A percentile compares a stretch with the other conserved stretches of the same genome.
These are phyloP conservation scores for Parotia lawesii DNA, from an alignment of 2,113 vertebrate genomes.

Conservation along the genomic window DNA sequence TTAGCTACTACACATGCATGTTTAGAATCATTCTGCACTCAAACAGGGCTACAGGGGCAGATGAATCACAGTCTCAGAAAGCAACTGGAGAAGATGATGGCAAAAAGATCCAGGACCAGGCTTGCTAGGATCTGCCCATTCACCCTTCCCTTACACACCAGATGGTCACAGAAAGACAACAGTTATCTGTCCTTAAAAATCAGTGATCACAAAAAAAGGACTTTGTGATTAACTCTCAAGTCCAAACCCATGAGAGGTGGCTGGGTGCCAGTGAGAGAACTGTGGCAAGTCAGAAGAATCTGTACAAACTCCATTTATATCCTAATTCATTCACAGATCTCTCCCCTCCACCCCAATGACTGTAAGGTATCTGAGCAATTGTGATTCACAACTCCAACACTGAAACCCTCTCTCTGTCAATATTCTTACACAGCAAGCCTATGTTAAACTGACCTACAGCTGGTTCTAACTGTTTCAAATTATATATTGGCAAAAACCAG, in stretches of 20 bases:
- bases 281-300: not conserved
- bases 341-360: not conserved
- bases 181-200: constrained; percentile 11
- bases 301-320: not conserved
- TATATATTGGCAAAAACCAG: not conserved
- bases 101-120: not conserved
- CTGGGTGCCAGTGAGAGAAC: not conserved
- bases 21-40: not conserved
- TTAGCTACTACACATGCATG: not conserved
- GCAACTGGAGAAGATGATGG: not conserved
- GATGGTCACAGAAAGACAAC: not conserved
- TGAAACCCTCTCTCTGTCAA: not conserved
- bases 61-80: not conserved
- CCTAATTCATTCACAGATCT: not conserved
- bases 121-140: not conserved
- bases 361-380: not conserved
- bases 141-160: constrained; percentile 8
- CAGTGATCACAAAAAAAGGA: not conserved
- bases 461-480: not conserved
- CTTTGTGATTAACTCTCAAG: not conserved
- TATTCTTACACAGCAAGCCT: not conserved
- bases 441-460: not conserved
- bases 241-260: not conserved
- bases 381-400: not conserved
- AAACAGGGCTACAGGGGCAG: not conserved